These are phyloP conservation scores for Crocallis elinguaria DNA, from an alignment of 2,888 invertebrate genomes.

Conservation along the genomic window DNA sequence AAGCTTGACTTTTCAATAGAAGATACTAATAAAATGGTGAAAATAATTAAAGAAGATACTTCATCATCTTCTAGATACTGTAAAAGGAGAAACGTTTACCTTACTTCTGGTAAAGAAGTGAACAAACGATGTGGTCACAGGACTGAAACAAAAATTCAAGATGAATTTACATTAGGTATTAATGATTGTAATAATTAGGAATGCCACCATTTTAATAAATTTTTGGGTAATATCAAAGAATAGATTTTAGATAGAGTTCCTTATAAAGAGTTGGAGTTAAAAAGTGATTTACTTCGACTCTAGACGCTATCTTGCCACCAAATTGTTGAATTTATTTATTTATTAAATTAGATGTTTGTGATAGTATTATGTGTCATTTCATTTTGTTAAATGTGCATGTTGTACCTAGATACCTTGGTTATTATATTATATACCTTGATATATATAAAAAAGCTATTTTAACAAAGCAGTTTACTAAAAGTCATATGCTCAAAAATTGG, in stretches of 20 bases:
- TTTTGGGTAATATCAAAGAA: slow-evolving; percentile 43
- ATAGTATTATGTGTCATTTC: slow-evolving; percentile 29
- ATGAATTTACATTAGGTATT: neutral
- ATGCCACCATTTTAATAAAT: slow-evolving; percentile 41
- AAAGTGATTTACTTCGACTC: slow-evolving; percentile 48
- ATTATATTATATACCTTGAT: too few relatives aligned
- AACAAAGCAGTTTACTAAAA: too few relatives aligned
- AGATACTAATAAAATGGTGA: neutral
- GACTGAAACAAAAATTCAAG: neutral
- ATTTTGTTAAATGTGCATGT: slow-evolving; percentile 11
- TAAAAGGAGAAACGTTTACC: too few relatives aligned
- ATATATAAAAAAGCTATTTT: too few relatives aligned
- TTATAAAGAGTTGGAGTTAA: slow-evolving; percentile 50
- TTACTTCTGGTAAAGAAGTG: too few relatives aligned
- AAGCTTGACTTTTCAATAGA: too few relatives aligned
- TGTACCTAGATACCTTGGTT: neutral
- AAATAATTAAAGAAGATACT: too few relatives aligned
- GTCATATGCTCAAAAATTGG: too few relatives aligned
- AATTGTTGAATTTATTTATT: slow-evolving; percentile 76
- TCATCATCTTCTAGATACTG: too few relatives aligned
- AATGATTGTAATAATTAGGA: slow-evolving; percentile 3
- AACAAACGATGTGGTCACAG: neutral
- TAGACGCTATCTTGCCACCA: slow-evolving; percentile 82
- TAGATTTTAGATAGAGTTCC: slow-evolving; percentile 66
- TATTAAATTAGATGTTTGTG: slow-evolving; percentile 54